Percentiles rank a stretch among this genome's conserved stretches.
These are phyloP conservation scores for Crotalus viridis DNA, from an alignment of 2,113 vertebrate genomes.

Conservation along the genomic window DNA sequence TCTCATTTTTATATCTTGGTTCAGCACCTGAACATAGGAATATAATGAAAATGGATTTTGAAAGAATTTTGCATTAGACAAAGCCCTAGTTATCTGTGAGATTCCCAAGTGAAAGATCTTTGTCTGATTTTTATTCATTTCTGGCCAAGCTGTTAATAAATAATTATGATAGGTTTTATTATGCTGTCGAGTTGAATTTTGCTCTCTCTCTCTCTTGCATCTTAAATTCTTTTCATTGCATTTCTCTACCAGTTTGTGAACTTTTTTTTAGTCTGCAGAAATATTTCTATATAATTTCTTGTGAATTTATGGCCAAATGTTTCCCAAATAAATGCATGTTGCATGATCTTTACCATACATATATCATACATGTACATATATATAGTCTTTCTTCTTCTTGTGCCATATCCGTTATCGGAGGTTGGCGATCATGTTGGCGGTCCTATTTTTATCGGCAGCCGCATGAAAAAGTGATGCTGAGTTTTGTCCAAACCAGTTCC, in stretches of 20 bases:
- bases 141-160: neutral
- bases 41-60: neutral
- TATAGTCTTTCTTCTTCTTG: no score
- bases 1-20: neutral
- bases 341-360: neutral
- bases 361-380: neutral
- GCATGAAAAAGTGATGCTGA: no score
- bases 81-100: no score
- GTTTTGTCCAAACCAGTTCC: no score
- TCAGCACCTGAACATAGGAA: conserved; percentile 14
- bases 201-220: neutral
- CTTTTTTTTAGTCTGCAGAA: neutral
- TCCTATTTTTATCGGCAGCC: no score
- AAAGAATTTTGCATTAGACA: neutral
- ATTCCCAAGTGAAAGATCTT: neutral
- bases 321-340: neutral
- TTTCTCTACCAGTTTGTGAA: neutral
- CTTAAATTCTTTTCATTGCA: neutral
- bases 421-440: no score
- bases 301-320: neutral
- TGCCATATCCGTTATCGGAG: no score
- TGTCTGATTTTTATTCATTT: neutral
- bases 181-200: neutral
- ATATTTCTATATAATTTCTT: neutral
- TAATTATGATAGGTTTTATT: neutral